Evolutionary conservation across 2,888 invertebrate genomes (phyloP), one percentile per base, ranked within the genome.

Genomic region (Andrena trimmerana): DNA sequence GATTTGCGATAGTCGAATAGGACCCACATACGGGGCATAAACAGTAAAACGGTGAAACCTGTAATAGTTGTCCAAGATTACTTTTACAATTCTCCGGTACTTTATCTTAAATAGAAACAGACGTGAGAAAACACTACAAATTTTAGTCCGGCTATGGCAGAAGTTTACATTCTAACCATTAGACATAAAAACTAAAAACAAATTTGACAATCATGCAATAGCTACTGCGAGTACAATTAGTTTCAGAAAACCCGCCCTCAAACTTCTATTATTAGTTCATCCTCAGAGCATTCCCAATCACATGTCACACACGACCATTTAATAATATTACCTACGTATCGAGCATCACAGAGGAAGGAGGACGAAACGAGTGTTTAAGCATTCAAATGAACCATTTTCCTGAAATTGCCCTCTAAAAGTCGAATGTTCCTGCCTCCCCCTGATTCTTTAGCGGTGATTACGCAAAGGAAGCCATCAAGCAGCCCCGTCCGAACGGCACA

Each of bases 311-410:
- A 33, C 60, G 29, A 31, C 8, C 20, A 20, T 20, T 20, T 20
- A 20, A 20, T 20, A 20, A 20, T 31, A 59, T 27, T 59, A 42
- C 42, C 42, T 42, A 59, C 42, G 59, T 36, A 20, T 27, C 59
- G 27, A 2, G 59, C 42, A 59, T 59, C 59, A 16, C 27, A 29
- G 27, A 70, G 57, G 20, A 20, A 5, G 4, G 29, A 42, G 4
- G 0, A 1, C n/a, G 27, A 62, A 31, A 48, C 29, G 16, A 20
- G 52, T n/a, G 24, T 29, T 42, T n/a, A 20, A 24, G 4, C 60
- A 62, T 74, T 62, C 27, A 65, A 76, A 79, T 50, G 63, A 48
- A 27, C 20, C 54, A 63, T 79, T 76, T 76, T 13, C 57, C 13
- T 50, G 16, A 57, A 69, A 65, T 63, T 57, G 29, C 42, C 24